Base-by-base conservation (phyloP, 1,140 invertebrate species). In the Riptortus pedestris region DNA sequence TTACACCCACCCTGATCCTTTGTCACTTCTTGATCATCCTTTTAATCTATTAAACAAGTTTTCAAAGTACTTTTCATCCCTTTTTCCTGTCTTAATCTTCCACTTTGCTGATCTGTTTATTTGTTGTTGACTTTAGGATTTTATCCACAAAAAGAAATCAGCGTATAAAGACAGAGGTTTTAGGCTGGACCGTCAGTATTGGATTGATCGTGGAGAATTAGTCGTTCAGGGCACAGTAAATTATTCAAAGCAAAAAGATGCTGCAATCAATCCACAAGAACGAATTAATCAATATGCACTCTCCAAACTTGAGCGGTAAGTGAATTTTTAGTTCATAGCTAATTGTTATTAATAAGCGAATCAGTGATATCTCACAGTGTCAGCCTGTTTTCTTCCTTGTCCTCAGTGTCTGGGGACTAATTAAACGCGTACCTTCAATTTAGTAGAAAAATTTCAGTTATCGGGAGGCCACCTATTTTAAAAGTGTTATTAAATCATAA, bases 131-230 rank as follows among this genome's bases (percentile, higher is more conserved):
- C n/a, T 38, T 5, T 27, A 27, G 79, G 73, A 76, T 65, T 81
- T 80, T 63, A 73, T 71, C 65, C 68, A 80, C 22, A 73, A 70
- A 61, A 74, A 76, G 70, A 68, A 69, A 12, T 77, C 75, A 22
- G 70, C 73, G 43, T 81, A 80, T 69, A 71, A 81, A 75, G 84
- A 87, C 71, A 83, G 84, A 74, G 82, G 80, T 26, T 74, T 79
- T 28, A 82, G 83, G 62, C 74, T 88, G 5, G 76, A 79, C 38
- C 83, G 83, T 66, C 79, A 83, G 51, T 88, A 83, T 73, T 88
- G 85, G 85, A 78, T 86, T 73, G 83, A 87, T 69, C 77, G 81
- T 67, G 84, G 85, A 20, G 84, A 82, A 67, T 74, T 88, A 16
- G 77, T 87, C 14, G 81, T 88, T 2, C 83, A 84, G 74, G 84